phyloP scores from a whole-genome alignment of 2,888 invertebrate species.

The Dugesia japonica region DNA sequence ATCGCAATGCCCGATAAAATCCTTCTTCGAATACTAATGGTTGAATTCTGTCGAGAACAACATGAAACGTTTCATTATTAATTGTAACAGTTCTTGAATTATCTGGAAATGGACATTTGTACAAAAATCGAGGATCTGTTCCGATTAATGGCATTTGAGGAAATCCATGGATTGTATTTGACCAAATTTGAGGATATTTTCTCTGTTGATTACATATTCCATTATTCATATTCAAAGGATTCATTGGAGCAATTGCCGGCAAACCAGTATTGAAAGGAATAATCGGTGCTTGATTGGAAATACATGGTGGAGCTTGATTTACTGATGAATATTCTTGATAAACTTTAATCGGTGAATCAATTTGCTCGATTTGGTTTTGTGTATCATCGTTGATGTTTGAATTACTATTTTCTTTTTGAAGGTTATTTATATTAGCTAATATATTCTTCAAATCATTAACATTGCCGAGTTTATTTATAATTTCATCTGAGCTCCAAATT shows the following conservation, averaged over 20 bases:
- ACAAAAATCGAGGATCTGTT: slow-evolving; percentile 23
- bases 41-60: slow-evolving; percentile 27
- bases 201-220: no score
- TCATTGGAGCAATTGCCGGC: no score
- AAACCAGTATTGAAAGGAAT: no score
- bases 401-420: no score
- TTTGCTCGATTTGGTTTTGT: no score
- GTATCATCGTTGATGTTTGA: no score
- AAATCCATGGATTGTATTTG: neutral
- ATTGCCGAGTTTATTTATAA: neutral
- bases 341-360: no score
- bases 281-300: no score
- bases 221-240: no score
- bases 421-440: neutral
- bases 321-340: no score
- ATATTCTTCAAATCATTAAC: neutral
- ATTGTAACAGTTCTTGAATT: neutral
- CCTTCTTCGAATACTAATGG: neutral
- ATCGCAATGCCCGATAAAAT: slow-evolving; percentile 12
- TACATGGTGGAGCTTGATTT: no score
- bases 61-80: neutral
- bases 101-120: neutral
- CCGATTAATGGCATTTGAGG: slow-evolving; percentile 29
- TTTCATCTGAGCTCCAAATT: neutral
- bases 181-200: neutral